Percentiles rank a stretch among this genome's conserved stretches.
These are phyloP conservation scores for Rotaria sp. DNA, from an alignment of 2,888 invertebrate species.

Conservation along the genomic window DNA sequence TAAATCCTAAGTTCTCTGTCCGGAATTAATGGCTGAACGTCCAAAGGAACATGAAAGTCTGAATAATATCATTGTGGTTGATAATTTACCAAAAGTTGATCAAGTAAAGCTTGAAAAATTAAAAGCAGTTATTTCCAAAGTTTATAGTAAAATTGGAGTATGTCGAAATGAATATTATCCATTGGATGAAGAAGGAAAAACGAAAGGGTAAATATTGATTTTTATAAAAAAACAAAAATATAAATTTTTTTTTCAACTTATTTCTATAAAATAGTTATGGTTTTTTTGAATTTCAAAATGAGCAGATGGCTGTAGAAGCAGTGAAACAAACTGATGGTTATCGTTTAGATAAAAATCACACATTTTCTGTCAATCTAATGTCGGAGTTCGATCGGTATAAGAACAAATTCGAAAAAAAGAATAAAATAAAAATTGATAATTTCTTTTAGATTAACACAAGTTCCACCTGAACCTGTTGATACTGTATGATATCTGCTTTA, in stretches of 20 bases:
- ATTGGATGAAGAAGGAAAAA: slow-evolving; percentile 31
- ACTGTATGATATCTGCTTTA: neutral
- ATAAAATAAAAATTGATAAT: neutral
- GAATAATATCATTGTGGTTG: slow-evolving; percentile 33
- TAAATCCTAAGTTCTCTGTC: neutral
- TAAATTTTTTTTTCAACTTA: neutral
- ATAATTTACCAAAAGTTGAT: slow-evolving; percentile 39
- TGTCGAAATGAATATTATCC: slow-evolving; percentile 39
- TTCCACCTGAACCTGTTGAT: neutral
- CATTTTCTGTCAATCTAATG: slow-evolving; percentile 83
- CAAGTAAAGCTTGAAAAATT: slow-evolving; percentile 36
- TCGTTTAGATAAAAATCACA: slow-evolving; percentile 88
- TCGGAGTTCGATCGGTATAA: slow-evolving; percentile 81
- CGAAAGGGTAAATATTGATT: slow-evolving; percentile 32
- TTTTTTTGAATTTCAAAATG: slow-evolving; percentile 39
- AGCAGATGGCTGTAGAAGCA: slow-evolving; percentile 73
- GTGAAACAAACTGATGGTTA: slow-evolving; percentile 79
- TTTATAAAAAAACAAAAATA: neutral
- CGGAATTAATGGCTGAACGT: slow-evolving; percentile 35
- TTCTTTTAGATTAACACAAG: neutral
- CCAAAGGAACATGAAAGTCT: slow-evolving; percentile 33
- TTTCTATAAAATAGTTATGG: slow-evolving; percentile 18
- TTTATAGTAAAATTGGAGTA: slow-evolving; percentile 34
- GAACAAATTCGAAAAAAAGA: neutral
- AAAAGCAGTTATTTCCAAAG: slow-evolving; percentile 33